Base-by-base conservation (phyloP, 2,797 vertebrate species). In the Ctenopoma kingsleyae region DNA sequence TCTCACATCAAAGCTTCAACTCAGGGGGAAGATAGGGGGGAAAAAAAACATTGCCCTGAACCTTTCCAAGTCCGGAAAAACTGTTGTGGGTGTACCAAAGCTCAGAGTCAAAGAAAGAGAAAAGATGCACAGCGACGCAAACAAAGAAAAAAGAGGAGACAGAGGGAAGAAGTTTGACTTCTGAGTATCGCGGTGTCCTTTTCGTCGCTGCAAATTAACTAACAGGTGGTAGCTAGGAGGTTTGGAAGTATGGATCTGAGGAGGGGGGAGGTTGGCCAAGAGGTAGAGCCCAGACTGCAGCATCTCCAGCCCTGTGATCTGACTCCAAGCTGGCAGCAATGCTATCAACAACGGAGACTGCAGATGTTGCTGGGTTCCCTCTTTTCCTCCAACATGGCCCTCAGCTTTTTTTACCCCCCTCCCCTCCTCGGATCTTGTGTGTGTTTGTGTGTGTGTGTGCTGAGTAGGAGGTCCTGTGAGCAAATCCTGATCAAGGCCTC, bases 211-310 rank as follows among this genome's bases (percentile, higher is more conserved):
- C 87, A 89, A 91, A 93, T 91, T 76, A 91, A 92, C 93, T 94
- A 95, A 94, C 94, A 95, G 94, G 94, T 95, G 94, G 94, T 92
- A 91, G 91, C 91, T 94, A 89, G 91, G 87, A 94, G 90, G 89
- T 93, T 92, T 93, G 93, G 94, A 93, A 92, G 90, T 93, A 80
- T 55, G 90, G 91, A 93, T 94, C 90, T 90, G 88, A 92, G 85
- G 87, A 87, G 78, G 83, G 82, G 77, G 87, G 78, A 41, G 79
- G 63, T 60, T 92, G 93, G 93, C 93, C 92, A 90, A 93, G 92
- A 94, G 94, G 93, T 94, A 93, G 88, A 89, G 92, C 92, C 91
- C 87, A 87, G 87, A 90, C 92, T 93, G 90, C 84, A 87, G 91
- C 87, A 84, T 93, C 88, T 86, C 87, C 89, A 87, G 79, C 88